Conservation (phyloP, 2,797 vertebrate species). For the Chrysocyon brachyurus region DNA sequence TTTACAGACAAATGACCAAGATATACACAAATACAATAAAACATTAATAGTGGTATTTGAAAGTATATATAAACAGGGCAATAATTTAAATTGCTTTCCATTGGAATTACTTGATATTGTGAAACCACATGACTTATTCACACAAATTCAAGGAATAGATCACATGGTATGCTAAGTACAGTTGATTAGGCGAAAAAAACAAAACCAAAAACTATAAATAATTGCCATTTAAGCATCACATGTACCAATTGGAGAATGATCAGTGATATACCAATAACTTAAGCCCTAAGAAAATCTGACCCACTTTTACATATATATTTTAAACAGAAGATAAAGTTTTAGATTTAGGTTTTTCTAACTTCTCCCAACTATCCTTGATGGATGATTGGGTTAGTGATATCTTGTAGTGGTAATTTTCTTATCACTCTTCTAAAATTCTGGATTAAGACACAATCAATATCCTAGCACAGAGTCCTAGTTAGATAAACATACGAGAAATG, state of each 20-base stretch:
- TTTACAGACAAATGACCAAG: background rate
- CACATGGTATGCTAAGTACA: background rate
- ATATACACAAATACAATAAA: background rate
- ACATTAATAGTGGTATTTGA: background rate
- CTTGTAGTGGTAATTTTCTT: background rate
- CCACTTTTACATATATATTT: background rate
- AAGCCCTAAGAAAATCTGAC: background rate
- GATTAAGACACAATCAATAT: background rate
- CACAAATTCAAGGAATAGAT: background rate
- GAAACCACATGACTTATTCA: background rate
- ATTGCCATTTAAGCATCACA: background rate
- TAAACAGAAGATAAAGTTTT: background rate
- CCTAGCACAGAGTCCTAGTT: background rate
- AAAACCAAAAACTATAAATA: background rate
- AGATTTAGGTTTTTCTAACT: background rate
- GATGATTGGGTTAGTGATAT: background rate
- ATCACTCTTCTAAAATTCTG: background rate
- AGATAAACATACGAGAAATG: background rate
- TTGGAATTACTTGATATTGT: background rate
- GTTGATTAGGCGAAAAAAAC: background rate
- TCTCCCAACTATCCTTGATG: background rate
- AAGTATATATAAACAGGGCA: background rate
- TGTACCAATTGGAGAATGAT: background rate
- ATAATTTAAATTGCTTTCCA: background rate
- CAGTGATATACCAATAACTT: background rate